Base-by-base conservation (phyloP, 2,888 invertebrate species). In the Bellardia bayeri region DNA sequence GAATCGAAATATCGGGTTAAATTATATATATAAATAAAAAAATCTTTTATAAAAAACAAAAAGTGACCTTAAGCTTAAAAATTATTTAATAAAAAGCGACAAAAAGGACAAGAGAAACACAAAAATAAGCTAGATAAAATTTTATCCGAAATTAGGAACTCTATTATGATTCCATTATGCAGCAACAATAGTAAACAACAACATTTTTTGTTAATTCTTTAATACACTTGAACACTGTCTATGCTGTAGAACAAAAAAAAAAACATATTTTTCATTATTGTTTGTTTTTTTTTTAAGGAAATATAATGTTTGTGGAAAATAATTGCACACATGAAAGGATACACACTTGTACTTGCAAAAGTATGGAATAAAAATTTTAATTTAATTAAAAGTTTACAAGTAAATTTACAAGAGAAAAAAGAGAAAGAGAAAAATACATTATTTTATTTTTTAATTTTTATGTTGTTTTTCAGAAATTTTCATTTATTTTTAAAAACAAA, bases 321-420 rank as follows among this genome's bases (percentile, higher is more conserved):
- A 72, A 72, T 54, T 81, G 40, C 30, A 64, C 63, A 64, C 72
- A 68, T 78, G 45, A 56, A 58, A 58, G 56, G 40, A 56, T 45
- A 45, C 51, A 68, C 30, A 66, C 40, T 56, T 14, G 42, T 42
- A 54, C 49, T 40, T n/a, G 5, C 9, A 56, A 13, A 40, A 37
- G 40, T 49, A 63, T 16, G 11, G 0, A 61, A 11, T 1, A 14
- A 49, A 30, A 51, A 49, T 37, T 79, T 69, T 30, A 45, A 63
- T 80, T 80, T 61, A 69, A 80, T 80, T 80, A 75, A 75, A 74
- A 82, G 23, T 82, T 82, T 68, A 51, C 40, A 51, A 82, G n/a
- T 23, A 66, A 75, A 75, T 82, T 56, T 81, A 66, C 40, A 81
- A 54, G 30, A 23, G 11, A 56, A 56, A 63, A 9, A 33, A 56